These are phyloP conservation scores for Narcine bancroftii DNA, from an alignment of 2,113 vertebrate species.

Conservation along the genomic window DNA sequence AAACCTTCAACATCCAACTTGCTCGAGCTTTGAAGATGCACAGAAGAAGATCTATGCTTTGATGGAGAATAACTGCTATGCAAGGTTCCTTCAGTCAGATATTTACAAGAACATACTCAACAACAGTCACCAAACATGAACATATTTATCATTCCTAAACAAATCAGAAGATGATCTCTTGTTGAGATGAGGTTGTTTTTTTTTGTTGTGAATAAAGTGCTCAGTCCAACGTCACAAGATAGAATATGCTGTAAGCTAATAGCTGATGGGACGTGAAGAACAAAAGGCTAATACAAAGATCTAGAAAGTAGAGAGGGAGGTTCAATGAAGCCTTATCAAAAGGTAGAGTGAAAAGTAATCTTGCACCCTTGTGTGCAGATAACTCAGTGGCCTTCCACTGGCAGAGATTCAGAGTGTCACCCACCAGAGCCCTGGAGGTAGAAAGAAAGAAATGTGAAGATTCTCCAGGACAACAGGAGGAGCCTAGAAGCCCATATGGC, in stretches of 20 bases:
- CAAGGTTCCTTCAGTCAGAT: constrained; percentile 71
- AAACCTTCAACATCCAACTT: constrained; percentile 62
- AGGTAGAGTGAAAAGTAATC: neutral
- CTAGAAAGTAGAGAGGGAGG: neutral
- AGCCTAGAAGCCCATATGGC: neutral
- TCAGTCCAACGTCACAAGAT: neutral
- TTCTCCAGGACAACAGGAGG: neutral
- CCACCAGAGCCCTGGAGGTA: neutral
- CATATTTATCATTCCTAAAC: neutral
- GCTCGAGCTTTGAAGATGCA: constrained; percentile 69
- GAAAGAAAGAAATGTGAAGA: neutral
- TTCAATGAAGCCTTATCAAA: neutral
- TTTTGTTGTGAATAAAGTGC: neutral
- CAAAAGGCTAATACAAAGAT: neutral
- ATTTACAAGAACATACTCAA: constrained; percentile 75
- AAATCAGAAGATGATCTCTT: neutral
- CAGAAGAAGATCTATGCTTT: constrained; percentile 74
- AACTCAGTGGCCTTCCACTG: neutral
- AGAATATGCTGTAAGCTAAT: neutral
- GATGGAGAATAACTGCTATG: constrained; percentile 79
- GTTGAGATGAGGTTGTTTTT: constrained; percentile 1
- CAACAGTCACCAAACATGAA: constrained; percentile 42
- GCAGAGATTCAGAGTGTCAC: neutral
- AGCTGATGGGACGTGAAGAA: neutral
- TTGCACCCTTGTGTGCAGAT: neutral